A percentile compares a stretch with the other conserved stretches of the same genome.
Evolutionary conservation across 1,140 invertebrate genomes (phyloP).

Genomic region (Drosophila lacteicornis): DNA sequence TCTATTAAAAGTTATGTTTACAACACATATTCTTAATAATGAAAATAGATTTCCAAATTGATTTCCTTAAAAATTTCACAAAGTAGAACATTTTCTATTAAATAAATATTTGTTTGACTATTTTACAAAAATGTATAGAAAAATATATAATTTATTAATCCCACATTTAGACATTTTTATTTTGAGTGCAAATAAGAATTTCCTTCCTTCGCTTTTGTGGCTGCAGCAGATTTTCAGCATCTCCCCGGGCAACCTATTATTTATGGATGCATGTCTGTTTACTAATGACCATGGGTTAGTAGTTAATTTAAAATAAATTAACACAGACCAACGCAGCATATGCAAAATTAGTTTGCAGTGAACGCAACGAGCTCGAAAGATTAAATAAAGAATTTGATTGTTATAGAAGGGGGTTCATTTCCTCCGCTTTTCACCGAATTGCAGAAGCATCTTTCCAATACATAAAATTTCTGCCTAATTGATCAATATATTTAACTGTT

Average conservation of each 20-base stretch:
- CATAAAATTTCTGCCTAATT: slow-evolving; percentile 75
- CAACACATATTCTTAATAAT: no score
- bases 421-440: neutral
- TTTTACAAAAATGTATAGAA: no score
- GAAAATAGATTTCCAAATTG: no score
- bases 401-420: neutral
- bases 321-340: slow-evolving; percentile 23
- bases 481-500: slow-evolving; percentile 69
- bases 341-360: slow-evolving; percentile 13
- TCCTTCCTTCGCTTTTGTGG: slow-evolving; percentile 13
- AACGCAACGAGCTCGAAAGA: slow-evolving; percentile 22
- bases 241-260: slow-evolving; percentile 35
- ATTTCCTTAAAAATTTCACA: no score
- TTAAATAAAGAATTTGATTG: neutral
- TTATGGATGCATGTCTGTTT: slow-evolving; percentile 30
- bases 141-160: neutral
- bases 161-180: neutral
- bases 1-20: no score
- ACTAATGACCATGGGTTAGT: slow-evolving; percentile 27
- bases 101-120: no score
- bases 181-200: neutral
- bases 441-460: slow-evolving; percentile 11
- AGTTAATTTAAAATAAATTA: slow-evolving; percentile 43
- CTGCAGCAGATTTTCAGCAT: slow-evolving; percentile 14
- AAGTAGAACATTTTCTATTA: no score